Evolutionary conservation across 2,888 invertebrate species (phyloP).

Genomic region (Epinotia ramella): DNA sequence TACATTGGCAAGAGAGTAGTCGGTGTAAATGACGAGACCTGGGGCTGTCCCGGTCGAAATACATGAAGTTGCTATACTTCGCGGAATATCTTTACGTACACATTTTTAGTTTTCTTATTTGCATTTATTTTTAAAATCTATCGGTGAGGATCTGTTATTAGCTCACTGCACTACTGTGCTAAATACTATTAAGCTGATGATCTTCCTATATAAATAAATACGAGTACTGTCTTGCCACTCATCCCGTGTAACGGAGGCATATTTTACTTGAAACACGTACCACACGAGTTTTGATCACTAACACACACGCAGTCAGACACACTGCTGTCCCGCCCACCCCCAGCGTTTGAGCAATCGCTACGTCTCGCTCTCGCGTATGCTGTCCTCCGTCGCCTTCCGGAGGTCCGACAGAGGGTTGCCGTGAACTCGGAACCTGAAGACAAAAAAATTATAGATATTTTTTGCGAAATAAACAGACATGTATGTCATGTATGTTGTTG

Average conservation of each 20-base stretch:
- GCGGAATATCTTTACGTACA: too few relatives aligned
- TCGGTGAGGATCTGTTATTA: too few relatives aligned
- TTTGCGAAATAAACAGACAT: neutral
- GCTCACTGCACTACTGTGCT: too few relatives aligned
- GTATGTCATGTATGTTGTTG: too few relatives aligned
- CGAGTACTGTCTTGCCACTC: neutral
- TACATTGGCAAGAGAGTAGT: neutral
- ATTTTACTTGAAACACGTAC: neutral
- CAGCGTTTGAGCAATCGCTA: conserved; percentile 55
- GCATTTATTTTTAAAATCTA: too few relatives aligned
- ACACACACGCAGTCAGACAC: conserved; percentile 11
- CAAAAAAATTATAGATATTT: neutral
- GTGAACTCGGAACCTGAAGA: conserved; percentile 94
- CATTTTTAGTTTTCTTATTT: too few relatives aligned
- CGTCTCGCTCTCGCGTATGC: conserved; percentile 72
- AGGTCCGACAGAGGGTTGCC: conserved; percentile 87
- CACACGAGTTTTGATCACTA: neutral
- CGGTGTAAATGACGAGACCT: neutral
- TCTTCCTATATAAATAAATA: too few relatives aligned
- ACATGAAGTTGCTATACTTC: too few relatives aligned
- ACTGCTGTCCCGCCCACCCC: conserved; percentile 14
- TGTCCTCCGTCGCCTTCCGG: conserved; percentile 73
- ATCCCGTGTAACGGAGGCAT: neutral
- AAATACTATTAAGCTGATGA: too few relatives aligned
- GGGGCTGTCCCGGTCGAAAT: too few relatives aligned